Evolutionary conservation across 1,140 invertebrate genomes (phyloP), one percentile per base, ranked within the genome.

Genomic region (Macrobrachium nipponense): DNA sequence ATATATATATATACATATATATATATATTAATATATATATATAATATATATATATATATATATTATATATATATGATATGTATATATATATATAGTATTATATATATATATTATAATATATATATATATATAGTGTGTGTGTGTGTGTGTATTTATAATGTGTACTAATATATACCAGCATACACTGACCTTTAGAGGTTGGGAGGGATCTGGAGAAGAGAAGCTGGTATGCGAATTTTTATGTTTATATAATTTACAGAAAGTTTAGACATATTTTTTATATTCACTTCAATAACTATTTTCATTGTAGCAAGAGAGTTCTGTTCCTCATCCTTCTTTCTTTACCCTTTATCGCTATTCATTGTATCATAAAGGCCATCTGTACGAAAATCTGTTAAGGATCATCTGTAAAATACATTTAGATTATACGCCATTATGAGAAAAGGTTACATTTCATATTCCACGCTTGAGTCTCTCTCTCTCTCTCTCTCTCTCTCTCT

Each of bases 1-100:
- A n/a, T 66, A 66, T 66, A 66, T 66, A 66, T 66, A 27, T 66
- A 66, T 66, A 66, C 12, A 66, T 66, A 66, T 66, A 66, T 66
- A 66, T 14, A 66, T 66, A 66, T 66, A 66, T 66, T n/a, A n/a
- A 66, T 66, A 66, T 20, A 66, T 27, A 66, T 66, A 66, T 66
- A 66, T 17, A 27, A 27, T 20, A 66, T 66, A 66, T 66, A 66
- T 66, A 66, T 17, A 66, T 17, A 66, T 66, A 66, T 66, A 66
- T 66, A 66, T 66, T 66, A 66, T 17, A 66, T 66, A 66, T 66
- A 66, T 27, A 66, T n/a, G n/a, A n/a, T 66, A 66, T 66, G 23
- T 66, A 17, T 66, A 7, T 27, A 66, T 66, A 8, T 66, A 66
- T 66, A 8, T 66, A 66, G n/a, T n/a, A n/a, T n/a, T 27, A 8